phyloP scores from a whole-genome alignment of 2,888 invertebrate species.

The Tetragonula carbonaria region DNA sequence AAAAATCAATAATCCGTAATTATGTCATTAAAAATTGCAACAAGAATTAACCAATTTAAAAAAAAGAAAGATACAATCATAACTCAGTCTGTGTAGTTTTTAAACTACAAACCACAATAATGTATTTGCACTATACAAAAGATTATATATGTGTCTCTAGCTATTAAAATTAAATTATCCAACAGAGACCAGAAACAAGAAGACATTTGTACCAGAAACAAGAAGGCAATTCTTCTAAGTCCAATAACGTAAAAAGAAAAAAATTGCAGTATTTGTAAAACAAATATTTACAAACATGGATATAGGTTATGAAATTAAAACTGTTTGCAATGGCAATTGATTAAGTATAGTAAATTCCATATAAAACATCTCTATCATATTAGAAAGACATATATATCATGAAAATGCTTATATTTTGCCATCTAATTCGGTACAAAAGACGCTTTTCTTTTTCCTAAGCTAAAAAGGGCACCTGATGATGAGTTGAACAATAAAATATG shows the following conservation, averaged over 20 bases:
- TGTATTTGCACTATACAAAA: slow-evolving; percentile 51
- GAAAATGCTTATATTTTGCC: slow-evolving; percentile 52
- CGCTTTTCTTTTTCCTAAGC: slow-evolving; percentile 42
- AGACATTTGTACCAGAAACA: slow-evolving; percentile 55
- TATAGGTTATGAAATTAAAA: slow-evolving; percentile 48
- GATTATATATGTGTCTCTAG: slow-evolving; percentile 50
- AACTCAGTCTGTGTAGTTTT: slow-evolving; percentile 62
- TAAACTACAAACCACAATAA: slow-evolving; percentile 51
- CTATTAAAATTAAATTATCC: slow-evolving; percentile 52
- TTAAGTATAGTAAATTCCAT: slow-evolving; percentile 51
- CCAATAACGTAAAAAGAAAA: slow-evolving; percentile 35
- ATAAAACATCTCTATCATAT: slow-evolving; percentile 50
- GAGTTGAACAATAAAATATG: slow-evolving; percentile 59
- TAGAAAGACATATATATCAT: slow-evolving; percentile 49
- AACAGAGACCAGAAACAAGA: slow-evolving; percentile 54
- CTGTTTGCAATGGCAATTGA: slow-evolving; percentile 43
- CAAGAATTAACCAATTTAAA: slow-evolving; percentile 36
- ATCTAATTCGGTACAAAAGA: slow-evolving; percentile 61
- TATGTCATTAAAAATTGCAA: slow-evolving; percentile 19
- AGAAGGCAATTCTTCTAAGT: slow-evolving; percentile 50
- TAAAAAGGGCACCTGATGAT: slow-evolving; percentile 61
- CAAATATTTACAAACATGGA: slow-evolving; percentile 45
- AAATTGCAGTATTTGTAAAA: slow-evolving; percentile 35
- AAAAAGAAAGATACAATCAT: slow-evolving; percentile 59
- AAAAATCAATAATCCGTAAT: slow-evolving; percentile 4